phyloP scores from a whole-genome alignment of 35 echinoderm and acorn worm species.

The Heliocidaris erythrogramma region DNA sequence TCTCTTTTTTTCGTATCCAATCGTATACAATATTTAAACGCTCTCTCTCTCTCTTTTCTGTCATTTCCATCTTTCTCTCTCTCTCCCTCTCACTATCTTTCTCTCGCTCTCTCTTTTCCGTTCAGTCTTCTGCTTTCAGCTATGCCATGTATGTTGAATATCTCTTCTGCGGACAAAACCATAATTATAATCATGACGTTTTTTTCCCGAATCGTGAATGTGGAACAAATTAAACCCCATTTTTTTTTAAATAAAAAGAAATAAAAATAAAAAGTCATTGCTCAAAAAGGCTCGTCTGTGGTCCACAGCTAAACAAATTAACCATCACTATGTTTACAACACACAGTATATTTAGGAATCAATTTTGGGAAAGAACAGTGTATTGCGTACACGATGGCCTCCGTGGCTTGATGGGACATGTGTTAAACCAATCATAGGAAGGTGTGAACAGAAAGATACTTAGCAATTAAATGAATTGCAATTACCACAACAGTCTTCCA shows the following conservation, averaged over 20 bases:
- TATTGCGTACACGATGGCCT: not conserved
- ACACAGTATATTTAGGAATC: not conserved
- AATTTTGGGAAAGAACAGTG: not conserved
- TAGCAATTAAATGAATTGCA: conserved; percentile 4
- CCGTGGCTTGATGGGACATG: not conserved
- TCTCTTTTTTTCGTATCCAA: no score
- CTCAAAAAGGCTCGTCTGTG: not conserved
- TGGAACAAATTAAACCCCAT: not conserved
- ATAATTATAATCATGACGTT: no score
- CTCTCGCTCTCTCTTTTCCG: no score
- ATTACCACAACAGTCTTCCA: conserved; percentile 16
- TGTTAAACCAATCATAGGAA: not conserved
- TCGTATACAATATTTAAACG: no score
- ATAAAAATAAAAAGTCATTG: not conserved
- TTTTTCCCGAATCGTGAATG: not conserved
- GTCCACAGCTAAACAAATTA: not conserved
- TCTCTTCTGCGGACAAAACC: no score
- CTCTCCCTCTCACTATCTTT: no score
- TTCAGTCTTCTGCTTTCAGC: no score
- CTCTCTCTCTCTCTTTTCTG: no score
- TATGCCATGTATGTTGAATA: no score
- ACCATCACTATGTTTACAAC: not conserved
- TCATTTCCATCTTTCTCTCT: no score
- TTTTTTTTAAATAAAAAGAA: no score
- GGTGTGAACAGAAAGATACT: conserved; percentile 1